Percentiles rank a stretch among this genome's conserved stretches.
Conservation (phyloP, 2,797 vertebrate genomes). For the Cynodonichthys magdalenae region DNA sequence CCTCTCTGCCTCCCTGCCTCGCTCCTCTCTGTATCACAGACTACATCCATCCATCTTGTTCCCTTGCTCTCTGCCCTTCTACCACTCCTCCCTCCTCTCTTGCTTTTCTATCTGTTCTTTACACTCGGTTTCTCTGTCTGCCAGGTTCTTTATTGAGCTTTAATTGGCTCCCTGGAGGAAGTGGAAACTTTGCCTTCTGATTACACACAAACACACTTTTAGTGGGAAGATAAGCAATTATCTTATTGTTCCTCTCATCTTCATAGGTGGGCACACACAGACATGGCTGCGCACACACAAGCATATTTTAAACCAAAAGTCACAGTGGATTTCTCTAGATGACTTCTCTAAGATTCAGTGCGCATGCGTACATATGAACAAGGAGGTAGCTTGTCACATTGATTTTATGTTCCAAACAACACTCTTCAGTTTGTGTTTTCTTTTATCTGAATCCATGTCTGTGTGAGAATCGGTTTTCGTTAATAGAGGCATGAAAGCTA, state of each 20-base stretch:
- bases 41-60: slow-evolving; percentile 68
- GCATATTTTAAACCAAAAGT: slow-evolving; percentile 47
- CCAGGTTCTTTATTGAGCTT: slow-evolving; percentile 67
- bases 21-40: slow-evolving; percentile 47
- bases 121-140: slow-evolving; percentile 42
- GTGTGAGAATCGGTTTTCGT: slow-evolving; percentile 3
- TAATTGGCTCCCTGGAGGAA: slow-evolving; percentile 80
- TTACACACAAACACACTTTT: slow-evolving; percentile 68
- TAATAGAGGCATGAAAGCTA: slow-evolving; percentile 27
- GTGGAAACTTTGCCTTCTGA: slow-evolving; percentile 65
- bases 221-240: slow-evolving; percentile 59
- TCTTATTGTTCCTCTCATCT: slow-evolving; percentile 57
- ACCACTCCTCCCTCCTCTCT: slow-evolving; percentile 33
- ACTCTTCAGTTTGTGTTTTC: slow-evolving; percentile 8
- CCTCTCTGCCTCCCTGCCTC: slow-evolving; percentile 49
- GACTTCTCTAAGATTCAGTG: slow-evolving; percentile 30
- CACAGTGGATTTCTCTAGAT: slow-evolving; percentile 36
- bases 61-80: slow-evolving; percentile 50
- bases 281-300: slow-evolving; percentile 1
- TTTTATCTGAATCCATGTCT: slow-evolving; percentile 13
- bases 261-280: slow-evolving; percentile 37
- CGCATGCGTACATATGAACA: slow-evolving; percentile 32
- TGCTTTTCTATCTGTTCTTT: slow-evolving; percentile 40
- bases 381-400: slow-evolving; percentile 29
- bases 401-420: slow-evolving; percentile 37